Base-by-base conservation (phyloP, 2,113 vertebrate species). In the Fregetta grallaria region DNA sequence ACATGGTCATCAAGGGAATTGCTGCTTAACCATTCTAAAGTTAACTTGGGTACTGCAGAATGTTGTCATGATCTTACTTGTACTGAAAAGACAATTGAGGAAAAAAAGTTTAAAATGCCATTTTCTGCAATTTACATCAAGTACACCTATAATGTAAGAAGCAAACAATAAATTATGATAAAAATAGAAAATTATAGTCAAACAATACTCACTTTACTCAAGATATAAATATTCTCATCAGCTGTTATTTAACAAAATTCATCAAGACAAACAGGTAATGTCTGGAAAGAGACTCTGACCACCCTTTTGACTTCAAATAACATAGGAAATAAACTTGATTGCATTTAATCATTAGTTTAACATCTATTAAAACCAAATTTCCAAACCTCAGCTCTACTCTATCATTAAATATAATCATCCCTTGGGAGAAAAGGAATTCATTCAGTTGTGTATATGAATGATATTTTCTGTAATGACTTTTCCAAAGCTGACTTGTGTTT, bases 81-180 rank as follows among this genome's bases (percentile, higher is more conserved):
- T 91, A 86, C 84, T 95, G 88, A 96, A 88, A 36, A 70, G 59
- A 92, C 75, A 97, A 97, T 68, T 87, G 89, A 93, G 59, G 50
- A 72, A 90, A 30, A 92, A 45, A 73, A 11, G 5, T 85, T 95
- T 77, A 65, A 94, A 94, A 80, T 22, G 17, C 13, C 52, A 55
- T 82, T 92, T 92, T 76, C 88, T 94, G 73, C 73, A 79, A 89
- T 95, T 86, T 92, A 86, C 59, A 96, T 96, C 91, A 89, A 85
- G 66, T 65, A 83, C 38, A 50, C 53, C 49, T 34, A 65, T 36
- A 90, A 85, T 73, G 65, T 50, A 85, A 83, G 75, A 92, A 56
- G 27, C 32, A 75, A 79, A 92, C 38, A 61, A 82, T 61, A 93
- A 86, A 63, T 34, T 1, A 80, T 44, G 15, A 82, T 49, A 77